Conservation (phyloP, 2,113 vertebrate genomes). For the Oxyruncus cristatus region DNA sequence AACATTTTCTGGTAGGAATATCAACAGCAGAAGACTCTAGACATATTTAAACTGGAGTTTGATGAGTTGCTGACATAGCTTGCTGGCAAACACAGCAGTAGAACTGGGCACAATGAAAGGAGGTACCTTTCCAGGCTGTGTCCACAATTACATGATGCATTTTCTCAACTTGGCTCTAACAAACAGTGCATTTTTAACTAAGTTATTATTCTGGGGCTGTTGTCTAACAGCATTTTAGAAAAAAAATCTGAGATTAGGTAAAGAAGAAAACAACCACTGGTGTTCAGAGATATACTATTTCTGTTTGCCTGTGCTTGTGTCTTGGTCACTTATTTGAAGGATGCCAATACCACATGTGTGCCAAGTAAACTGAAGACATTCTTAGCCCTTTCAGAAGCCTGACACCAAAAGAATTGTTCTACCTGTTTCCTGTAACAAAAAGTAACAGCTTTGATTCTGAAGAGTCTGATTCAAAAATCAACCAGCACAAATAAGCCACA, state of each 20-base stretch:
- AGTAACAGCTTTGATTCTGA: not conserved
- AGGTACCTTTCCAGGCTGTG: not conserved
- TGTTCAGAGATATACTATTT: not conserved
- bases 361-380: not conserved
- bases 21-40: not conserved
- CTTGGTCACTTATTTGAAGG: not conserved
- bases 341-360: not conserved
- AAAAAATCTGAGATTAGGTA: not conserved
- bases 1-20: not conserved
- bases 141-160: fast-evolving
- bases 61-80: not conserved
- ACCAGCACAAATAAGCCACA: not conserved
- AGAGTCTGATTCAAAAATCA: not conserved
- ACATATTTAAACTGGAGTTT: not conserved
- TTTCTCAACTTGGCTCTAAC: not conserved
- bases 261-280: not conserved
- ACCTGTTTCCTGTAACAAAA: not conserved
- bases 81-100: not conserved
- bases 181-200: not conserved
- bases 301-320: not conserved
- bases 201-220: not conserved
- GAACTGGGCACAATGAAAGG: not conserved
- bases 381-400: not conserved
- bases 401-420: conserved; percentile 25
- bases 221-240: not conserved